Conservation (phyloP, 1,140 invertebrate genomes). For the Danaus plexippus region DNA sequence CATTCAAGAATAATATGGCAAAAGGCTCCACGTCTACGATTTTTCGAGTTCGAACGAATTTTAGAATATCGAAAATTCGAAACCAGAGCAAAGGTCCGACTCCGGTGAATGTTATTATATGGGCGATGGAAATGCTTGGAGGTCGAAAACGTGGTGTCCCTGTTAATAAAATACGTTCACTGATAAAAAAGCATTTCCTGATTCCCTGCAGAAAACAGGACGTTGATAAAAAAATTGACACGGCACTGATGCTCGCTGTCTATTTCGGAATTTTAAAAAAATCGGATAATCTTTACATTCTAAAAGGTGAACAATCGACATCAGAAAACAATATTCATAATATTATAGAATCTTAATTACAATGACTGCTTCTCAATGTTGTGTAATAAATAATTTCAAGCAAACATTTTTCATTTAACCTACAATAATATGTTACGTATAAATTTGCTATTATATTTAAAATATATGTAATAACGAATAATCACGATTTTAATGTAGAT, state of each 20-base stretch:
- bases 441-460: slow-evolving; percentile 15
- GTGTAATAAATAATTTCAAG: too few species aligned
- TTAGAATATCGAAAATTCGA: slow-evolving; percentile 21
- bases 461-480: not conserved
- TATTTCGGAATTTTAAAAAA: slow-evolving; percentile 29
- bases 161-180: slow-evolving; percentile 24
- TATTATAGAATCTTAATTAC: too few species aligned
- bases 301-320: too few species aligned
- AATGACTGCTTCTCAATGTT: too few species aligned
- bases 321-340: too few species aligned
- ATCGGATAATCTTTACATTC: slow-evolving; percentile 15
- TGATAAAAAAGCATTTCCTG: slow-evolving; percentile 32
- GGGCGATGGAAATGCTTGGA: slow-evolving; percentile 30
- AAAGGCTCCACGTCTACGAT: too few species aligned
- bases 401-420: too few species aligned
- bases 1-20: too few species aligned
- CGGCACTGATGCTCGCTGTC: slow-evolving; percentile 23
- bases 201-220: slow-evolving; percentile 27
- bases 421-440: too few species aligned
- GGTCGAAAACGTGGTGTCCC: slow-evolving; percentile 21
- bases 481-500: not conserved
- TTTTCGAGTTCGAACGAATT: slow-evolving; percentile 19
- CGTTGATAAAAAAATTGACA: slow-evolving; percentile 33
- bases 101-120: slow-evolving; percentile 31
- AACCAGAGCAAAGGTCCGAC: slow-evolving; percentile 17